Base-by-base conservation (phyloP, 2,113 vertebrate species). In the Pomatorhinus ruficollis region DNA sequence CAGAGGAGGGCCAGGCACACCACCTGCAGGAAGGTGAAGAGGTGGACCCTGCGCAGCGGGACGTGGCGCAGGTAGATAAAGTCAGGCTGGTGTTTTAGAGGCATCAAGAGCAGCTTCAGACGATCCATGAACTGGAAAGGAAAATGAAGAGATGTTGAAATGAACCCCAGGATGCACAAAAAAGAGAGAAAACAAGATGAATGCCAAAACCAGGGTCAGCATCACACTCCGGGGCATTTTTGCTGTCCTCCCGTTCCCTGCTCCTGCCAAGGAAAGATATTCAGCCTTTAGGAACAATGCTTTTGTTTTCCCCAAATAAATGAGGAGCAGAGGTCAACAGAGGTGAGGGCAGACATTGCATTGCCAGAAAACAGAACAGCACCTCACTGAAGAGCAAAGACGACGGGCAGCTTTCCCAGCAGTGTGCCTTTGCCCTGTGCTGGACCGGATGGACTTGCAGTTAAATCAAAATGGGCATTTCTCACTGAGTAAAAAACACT, bases 31-130 rank as follows among this genome's bases (percentile, higher is more conserved):
- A 99, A 99, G 52, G 99, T 99, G 98, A 99, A 99, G 52, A 99
- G 98, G 92, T 99, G 99, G 60, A 99, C 99, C 69, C 99, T 98
- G 91, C 99, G 98, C 71, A 99, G 98, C 1, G 99, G 99, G 15
- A 99, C 99, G 1, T 99, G 99, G 10, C 99, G 98, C 97, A 99
- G 97, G 97, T 99, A 99, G 95, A 99, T 98, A 35, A 99, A 99
- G 96, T 99, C 99, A 2, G 99, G 99, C 95, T 99, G 99, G 93
- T 99, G 99, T 83, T 99, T 99, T 5, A 99, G 98, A 37, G 99
- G 99, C 99, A 99, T 99, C 96, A 99, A 96, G 33, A 99, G 98
- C 97, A 99, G 97, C 97, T 99, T 98, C 57, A 99, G 97, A 15
- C 99, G 99, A 87, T 99, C 99, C 99, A 99, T 99, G 95, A 99